Base-by-base conservation (phyloP, 2,113 vertebrate species). In the Terrapene triunguis region DNA sequence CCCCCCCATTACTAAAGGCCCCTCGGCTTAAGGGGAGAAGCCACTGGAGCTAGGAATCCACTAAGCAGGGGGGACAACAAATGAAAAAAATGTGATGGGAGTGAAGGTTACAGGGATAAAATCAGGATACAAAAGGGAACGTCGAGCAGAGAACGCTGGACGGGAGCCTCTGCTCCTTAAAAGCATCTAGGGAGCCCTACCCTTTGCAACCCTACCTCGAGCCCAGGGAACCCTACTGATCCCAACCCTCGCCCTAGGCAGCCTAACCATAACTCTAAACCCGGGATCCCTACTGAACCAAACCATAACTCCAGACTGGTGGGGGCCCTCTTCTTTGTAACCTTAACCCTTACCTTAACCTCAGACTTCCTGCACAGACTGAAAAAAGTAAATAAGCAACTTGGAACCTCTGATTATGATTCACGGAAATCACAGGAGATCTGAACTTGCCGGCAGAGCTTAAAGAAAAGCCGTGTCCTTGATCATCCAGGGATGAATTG, bases 281-380 rank as follows among this genome's bases (percentile, higher is more conserved):
- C 51, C 5, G 17, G 53, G 53, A 54, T 19, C 53, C 53, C 53
- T 54, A 54, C 53, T 21, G 53, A 54, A 19, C 54, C 9, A 55
- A 55, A 55, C 54, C 24, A 24, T 25, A 55, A 25, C 9, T 25
- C 54, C 54, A 55, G 54, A 25, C 24, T 4, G 4, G 54, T 55
- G 9, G 24, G 54, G 22, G 53, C 54, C 24, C 55, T 57, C 24
- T 24, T 10, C 55, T 57, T 57, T 57, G 54, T 55, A 55, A 57
- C 55, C 24, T 25, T 57, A 25, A 25, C 24, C 7, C 53, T 53
- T n/a, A n/a, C n/a, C n/a, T n/a, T n/a, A n/a, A n/a, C n/a, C 86
- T 93, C 93, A 88, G 96, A 94, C 95, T 97, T 97, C 97, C 97
- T 97, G 95, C n/a, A 47, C 78, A 89, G 93, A 74, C 84, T 29